Percentiles rank a stretch among this genome's conserved stretches.
Conservation (phyloP, 2,888 invertebrate species). For the Cinara cedri region DNA sequence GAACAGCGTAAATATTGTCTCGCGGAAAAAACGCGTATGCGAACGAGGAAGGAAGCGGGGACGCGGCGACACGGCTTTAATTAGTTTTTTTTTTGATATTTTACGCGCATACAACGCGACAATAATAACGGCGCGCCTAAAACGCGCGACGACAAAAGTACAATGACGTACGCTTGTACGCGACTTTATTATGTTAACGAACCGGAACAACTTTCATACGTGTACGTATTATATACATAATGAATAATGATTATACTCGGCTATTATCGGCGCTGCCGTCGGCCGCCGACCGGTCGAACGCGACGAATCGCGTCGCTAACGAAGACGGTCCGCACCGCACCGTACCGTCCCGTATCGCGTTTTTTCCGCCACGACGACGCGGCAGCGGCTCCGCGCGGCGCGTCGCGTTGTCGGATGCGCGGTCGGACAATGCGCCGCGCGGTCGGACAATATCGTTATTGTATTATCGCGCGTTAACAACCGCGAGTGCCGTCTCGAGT, state of each 20-base stretch:
- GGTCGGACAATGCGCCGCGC: no score
- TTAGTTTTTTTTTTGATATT: constrained; percentile 29
- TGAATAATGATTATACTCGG: constrained; percentile 6
- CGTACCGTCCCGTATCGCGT: no score
- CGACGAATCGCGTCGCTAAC: constrained; percentile 9
- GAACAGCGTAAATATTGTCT: no score
- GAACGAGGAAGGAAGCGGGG: no score
- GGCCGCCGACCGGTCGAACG: constrained; percentile 5
- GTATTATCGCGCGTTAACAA: no score
- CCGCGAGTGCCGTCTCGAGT: no score
- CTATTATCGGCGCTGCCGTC: background rate
- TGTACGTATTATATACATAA: constrained; percentile 10
- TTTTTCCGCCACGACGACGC: no score
- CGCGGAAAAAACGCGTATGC: no score
- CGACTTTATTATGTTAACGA: constrained; percentile 41
- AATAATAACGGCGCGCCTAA: constrained; percentile 16
- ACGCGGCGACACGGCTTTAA: background rate
- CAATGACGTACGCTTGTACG: background rate
- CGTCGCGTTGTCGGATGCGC: no score
- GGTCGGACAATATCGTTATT: no score
- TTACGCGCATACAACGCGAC: constrained; percentile 29
- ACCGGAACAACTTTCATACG: constrained; percentile 49
- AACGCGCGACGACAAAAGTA: background rate
- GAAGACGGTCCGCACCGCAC: no score
- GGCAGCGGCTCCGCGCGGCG: no score